Evolutionary conservation across 2,888 invertebrate genomes (phyloP), one percentile per base, ranked within the genome.

Genomic region (Campopleginae sp.): DNA sequence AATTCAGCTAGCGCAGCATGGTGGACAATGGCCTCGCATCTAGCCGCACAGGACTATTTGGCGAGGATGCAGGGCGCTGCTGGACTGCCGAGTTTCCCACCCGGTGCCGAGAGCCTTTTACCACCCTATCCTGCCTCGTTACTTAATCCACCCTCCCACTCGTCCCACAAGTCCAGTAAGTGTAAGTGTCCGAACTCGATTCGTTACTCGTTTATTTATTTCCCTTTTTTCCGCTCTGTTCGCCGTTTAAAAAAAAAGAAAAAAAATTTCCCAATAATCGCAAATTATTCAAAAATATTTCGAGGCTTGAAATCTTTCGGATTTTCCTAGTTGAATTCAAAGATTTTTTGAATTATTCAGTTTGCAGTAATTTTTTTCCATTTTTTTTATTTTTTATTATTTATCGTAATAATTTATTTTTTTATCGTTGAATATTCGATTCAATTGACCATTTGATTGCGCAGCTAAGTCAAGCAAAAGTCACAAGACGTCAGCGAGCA

Each of bases 1-100:
- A 93, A 93, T 89, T 90, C 93, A 66, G 93, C 93, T 31, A 93
- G 92, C 94, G 97, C 97, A 89, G 97, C 97, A 82, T 98, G 98
- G 98, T 98, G 98, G 97, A 97, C 97, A 31, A 97, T 98, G 97
- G 97, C 98, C 61, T 97, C 97, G 42, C 98, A 98, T 93, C 94
- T 98, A 89, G 98, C 98, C 48, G 97, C 98, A 0, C 98, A 98
- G 93, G 98, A 98, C 94, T 98, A 98, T 94, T 95, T 98, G 88
- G 97, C 97, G 68, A 95, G 97, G 84, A 94, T 98, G 87, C 98
- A 98, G 93, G 93, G 93, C 81, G 97, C 97, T 3, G 96, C 97
- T 10, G 97, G 97, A 31, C 93, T 97, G 81, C 95, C 95, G 63
- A 96, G 95, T 90, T 96, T 97, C 94, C 95, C 97, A 0, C 96